Evolutionary conservation across 2,888 invertebrate species (phyloP).

Genomic region (Phrixothrix hirtus): DNA sequence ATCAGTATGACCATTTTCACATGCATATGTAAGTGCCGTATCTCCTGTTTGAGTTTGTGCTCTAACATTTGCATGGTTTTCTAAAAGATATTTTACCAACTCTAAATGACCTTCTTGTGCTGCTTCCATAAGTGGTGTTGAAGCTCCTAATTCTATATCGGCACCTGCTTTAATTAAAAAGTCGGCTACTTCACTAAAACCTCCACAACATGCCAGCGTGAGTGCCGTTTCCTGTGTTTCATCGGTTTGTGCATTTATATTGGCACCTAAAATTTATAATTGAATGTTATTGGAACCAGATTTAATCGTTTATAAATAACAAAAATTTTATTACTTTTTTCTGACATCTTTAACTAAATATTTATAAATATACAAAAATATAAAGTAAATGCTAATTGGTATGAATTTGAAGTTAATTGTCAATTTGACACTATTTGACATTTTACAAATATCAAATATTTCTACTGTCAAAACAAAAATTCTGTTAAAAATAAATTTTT

Average conservation of each 20-base stretch:
- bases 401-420: neutral
- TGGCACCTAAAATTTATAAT: slow-evolving; percentile 65
- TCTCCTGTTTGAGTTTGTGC: slow-evolving; percentile 89
- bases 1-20: slow-evolving; percentile 98
- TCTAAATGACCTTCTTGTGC: slow-evolving; percentile 97
- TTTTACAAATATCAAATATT: neutral
- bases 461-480: no score
- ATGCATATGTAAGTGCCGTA: slow-evolving; percentile 95
- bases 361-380: no score
- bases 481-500: no score
- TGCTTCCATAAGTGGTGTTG: slow-evolving; percentile 98
- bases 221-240: slow-evolving; percentile 97
- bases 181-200: slow-evolving; percentile 93
- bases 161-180: slow-evolving; percentile 94
- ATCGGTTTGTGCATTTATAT: slow-evolving; percentile 98
- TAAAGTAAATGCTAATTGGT: no score
- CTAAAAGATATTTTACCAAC: slow-evolving; percentile 83
- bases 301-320: no score
- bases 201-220: slow-evolving; percentile 92
- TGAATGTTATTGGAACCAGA: no score
- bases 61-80: slow-evolving; percentile 86
- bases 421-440: neutral
- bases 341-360: no score
- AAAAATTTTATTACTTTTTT: no score
- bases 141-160: slow-evolving; percentile 91